These are phyloP conservation scores for Fabriciana adippe DNA, from an alignment of 2,888 invertebrate genomes.

Conservation along the genomic window DNA sequence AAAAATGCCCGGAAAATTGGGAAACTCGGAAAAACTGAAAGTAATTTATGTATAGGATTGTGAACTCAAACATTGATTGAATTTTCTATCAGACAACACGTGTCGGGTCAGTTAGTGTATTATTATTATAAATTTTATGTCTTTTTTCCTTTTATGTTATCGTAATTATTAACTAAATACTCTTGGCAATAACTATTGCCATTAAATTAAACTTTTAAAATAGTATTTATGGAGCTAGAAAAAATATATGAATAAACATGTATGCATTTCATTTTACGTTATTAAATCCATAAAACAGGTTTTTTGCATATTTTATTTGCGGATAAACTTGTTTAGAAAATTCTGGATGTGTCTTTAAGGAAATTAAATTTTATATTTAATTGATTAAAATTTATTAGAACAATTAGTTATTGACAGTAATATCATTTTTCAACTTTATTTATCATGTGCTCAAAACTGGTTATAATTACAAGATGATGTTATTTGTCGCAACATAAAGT, in stretches of 20 bases:
- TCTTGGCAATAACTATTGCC: not conserved
- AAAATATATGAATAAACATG: conserved; percentile 1
- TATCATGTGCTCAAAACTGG: too few species aligned
- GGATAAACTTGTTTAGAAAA: not conserved
- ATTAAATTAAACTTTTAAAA: not conserved
- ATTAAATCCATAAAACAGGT: not conserved
- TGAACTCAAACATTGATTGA: too few species aligned
- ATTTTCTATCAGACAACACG: too few species aligned
- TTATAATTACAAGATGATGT: too few species aligned
- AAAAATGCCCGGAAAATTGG: too few species aligned
- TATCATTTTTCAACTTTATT: not conserved
- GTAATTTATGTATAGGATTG: too few species aligned
- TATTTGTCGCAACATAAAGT: too few species aligned
- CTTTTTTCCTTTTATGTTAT: conserved; percentile 3
- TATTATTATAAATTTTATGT: not conserved
- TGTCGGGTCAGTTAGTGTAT: too few species aligned
- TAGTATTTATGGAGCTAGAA: not conserved
- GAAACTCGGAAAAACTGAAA: too few species aligned
- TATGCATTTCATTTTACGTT: not conserved
- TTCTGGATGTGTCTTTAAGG: not conserved
- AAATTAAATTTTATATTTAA: not conserved
- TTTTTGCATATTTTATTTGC: not conserved
- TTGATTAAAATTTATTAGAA: conserved; percentile 1
- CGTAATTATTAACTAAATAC: too few species aligned
- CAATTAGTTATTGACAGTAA: not conserved